Conservation (phyloP, 1,140 invertebrate genomes). For the Rhopalosiphum maidis region DNA sequence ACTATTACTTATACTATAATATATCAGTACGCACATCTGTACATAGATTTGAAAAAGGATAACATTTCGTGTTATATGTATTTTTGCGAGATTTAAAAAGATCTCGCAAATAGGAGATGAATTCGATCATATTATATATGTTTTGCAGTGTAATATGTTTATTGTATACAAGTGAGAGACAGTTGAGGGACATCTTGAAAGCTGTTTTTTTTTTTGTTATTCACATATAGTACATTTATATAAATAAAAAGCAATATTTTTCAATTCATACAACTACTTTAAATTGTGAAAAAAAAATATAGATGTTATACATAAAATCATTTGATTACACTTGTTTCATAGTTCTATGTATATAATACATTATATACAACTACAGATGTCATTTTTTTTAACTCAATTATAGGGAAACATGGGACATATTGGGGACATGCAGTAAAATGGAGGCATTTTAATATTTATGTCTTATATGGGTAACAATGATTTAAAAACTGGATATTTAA, state of each 20-base stretch:
- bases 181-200: neutral
- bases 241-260: conserved; percentile 3
- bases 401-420: neutral
- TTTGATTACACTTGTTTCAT: neutral
- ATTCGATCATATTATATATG: neutral
- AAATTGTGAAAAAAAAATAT: neutral
- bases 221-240: neutral
- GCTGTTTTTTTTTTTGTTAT: neutral
- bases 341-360: neutral
- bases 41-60: neutral
- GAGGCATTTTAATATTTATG: neutral
- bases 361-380: neutral
- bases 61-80: neutral
- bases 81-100: neutral
- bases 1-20: neutral
- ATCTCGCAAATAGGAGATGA: neutral
- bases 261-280: neutral
- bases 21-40: neutral
- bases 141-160: conserved; percentile 8
- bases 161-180: conserved; percentile 17
- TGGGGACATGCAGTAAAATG: neutral
- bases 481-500: neutral
- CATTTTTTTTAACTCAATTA: neutral
- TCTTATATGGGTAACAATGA: neutral
- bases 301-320: neutral